Base-by-base conservation (phyloP, 2,797 vertebrate species). In the Pterois miles region DNA sequence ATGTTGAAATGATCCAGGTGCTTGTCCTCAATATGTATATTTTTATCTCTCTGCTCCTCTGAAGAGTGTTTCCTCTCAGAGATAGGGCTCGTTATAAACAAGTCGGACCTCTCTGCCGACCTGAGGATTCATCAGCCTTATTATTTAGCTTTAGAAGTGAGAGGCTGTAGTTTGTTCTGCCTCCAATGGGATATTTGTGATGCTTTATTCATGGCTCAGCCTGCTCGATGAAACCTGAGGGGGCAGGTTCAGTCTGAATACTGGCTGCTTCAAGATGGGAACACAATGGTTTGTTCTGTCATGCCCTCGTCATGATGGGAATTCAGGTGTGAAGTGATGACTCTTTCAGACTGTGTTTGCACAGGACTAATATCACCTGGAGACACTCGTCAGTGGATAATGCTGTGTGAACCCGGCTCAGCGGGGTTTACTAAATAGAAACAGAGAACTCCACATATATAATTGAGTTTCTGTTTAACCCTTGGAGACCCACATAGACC, bases 271-370 rank as follows among this genome's bases (percentile, higher is more conserved):
- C 11, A 9, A 56, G 65, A 87, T 68, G 78, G 64, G 87, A 86
- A 68, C 76, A 56, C 63, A 60, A 38, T 58, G 72, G 71, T 88
- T 84, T 91, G 91, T 92, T 83, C 82, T 75, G 80, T 89, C 87
- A 83, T 91, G 92, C 71, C 89, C 68, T 80, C 43, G 53, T 57
- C 71, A 48, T 77, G 69, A 82, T 88, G 85, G 63, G 85, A 90
- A 89, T 80, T 80, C 79, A 80, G 77, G 79, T 92, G 82, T 78
- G 56, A 71, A 77, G 83, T 22, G 14, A 59, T 83, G 82, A 62
- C 88, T 82, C 86, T 56, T 54, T 70, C 63, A 82, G 68, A 20
- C 72, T 25, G 25, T 84, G 80, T 92, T 89, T 87, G 80, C 78
- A 76, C 81, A 78, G 38, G 80, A 76, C 78, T 81, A 58, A 81